phyloP scores from a whole-genome alignment of 2,113 vertebrate genomes.

The Protomyctophum bolini region DNA sequence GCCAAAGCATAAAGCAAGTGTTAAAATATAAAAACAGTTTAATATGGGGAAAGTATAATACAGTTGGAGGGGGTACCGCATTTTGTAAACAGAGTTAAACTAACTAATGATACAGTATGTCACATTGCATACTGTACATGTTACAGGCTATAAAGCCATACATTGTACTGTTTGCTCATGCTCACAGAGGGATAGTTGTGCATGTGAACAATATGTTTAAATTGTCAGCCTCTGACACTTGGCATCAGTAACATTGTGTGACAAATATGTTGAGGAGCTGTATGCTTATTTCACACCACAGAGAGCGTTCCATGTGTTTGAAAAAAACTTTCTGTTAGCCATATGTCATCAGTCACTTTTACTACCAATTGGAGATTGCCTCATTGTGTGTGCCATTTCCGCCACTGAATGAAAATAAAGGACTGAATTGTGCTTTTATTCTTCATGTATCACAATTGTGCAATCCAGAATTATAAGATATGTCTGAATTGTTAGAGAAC shows the following conservation, averaged over 20 bases:
- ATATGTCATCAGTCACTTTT: conserved; percentile 27
- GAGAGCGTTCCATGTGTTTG: conserved; percentile 2
- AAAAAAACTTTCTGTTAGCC: conserved; percentile 1
- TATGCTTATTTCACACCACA: conserved; percentile 11
- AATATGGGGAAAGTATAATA: too few relatives aligned
- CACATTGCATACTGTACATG: too few relatives aligned
- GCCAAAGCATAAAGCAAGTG: too few relatives aligned
- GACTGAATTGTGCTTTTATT: background rate
- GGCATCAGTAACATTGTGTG: conserved; percentile 1
- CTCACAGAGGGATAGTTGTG: background rate
- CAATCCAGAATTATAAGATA: background rate
- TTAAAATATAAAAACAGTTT: too few relatives aligned
- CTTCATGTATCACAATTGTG: conserved; percentile 14
- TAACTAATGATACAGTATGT: too few relatives aligned
- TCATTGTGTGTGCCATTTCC: background rate
- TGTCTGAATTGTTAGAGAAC: background rate
- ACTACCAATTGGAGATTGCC: conserved; percentile 30
- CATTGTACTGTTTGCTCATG: too few relatives aligned
- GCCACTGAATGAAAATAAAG: too few relatives aligned
- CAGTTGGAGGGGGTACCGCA: too few relatives aligned
- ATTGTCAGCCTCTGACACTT: conserved; percentile 3
- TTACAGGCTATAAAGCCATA: too few relatives aligned
- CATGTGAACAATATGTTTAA: conserved; percentile 11
- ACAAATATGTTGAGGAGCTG: conserved; percentile 13
- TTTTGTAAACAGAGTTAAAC: too few relatives aligned